A percentile compares a stretch with the other conserved stretches of the same genome.
These are phyloP conservation scores for Ageneiosus marmoratus DNA, from an alignment of 2,113 vertebrate species.

Conservation along the genomic window DNA sequence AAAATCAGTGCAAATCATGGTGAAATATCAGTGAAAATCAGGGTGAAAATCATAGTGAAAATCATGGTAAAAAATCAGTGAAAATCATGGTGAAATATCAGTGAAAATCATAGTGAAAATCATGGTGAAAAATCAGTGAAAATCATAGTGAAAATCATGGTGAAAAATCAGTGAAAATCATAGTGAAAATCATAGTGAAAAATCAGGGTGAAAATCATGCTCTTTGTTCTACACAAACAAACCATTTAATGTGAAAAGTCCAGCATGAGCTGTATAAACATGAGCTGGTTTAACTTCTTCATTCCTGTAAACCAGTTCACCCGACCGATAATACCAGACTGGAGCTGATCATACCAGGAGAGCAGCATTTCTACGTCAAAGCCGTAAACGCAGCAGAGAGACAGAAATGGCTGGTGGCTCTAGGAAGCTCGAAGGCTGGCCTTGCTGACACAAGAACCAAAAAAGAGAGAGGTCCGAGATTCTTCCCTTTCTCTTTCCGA, in stretches of 20 bases:
- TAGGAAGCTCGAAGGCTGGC: constrained; percentile 83
- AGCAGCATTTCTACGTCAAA: constrained; percentile 82
- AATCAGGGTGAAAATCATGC: too few species aligned
- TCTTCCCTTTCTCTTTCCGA: neutral
- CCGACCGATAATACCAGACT: constrained; percentile 71
- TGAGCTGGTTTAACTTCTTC: neutral
- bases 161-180: too few species aligned
- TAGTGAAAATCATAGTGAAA: too few species aligned
- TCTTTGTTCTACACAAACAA: neutral
- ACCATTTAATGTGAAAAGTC: neutral
- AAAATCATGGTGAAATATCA: too few species aligned
- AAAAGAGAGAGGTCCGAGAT: constrained; percentile 71
- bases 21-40: too few species aligned
- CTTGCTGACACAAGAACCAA: constrained; percentile 72
- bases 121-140: too few species aligned
- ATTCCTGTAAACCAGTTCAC: constrained; percentile 66
- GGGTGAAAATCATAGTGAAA: too few species aligned
- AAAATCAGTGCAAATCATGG: too few species aligned
- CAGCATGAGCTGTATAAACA: neutral
- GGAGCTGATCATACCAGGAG: constrained; percentile 80
- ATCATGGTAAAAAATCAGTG: too few species aligned
- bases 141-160: too few species aligned
- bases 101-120: too few species aligned
- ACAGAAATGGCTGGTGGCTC: constrained; percentile 82
- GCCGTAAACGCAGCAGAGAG: constrained; percentile 79